phyloP scores from a whole-genome alignment of 2,113 vertebrate species.

The Prunella himalayana region DNA sequence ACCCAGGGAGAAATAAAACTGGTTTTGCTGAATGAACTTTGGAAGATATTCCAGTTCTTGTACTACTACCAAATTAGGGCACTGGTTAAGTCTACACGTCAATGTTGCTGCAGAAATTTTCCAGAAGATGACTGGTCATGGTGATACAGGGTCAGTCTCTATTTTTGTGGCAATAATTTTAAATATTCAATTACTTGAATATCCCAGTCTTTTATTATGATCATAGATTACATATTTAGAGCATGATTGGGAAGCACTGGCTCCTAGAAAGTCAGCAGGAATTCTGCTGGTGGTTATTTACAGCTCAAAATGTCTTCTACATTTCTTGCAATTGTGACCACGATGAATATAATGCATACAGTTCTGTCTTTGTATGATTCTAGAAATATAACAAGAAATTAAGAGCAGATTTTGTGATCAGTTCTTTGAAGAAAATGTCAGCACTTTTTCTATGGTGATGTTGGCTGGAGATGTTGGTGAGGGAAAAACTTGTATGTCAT shows the following conservation, averaged over 20 bases:
- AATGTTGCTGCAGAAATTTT: background rate
- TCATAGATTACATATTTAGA: background rate
- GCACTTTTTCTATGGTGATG: background rate
- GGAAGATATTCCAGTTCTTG: background rate
- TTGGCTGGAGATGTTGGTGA: background rate
- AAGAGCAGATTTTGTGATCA: background rate
- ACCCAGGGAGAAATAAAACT: background rate
- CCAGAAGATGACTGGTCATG: background rate
- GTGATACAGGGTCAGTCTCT: background rate
- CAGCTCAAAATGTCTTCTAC: background rate
- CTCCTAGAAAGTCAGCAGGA: background rate
- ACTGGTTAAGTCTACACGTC: background rate
- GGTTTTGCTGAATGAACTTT: background rate
- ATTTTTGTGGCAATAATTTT: background rate
- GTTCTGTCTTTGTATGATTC: background rate
- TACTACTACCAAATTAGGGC: background rate
- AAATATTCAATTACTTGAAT: background rate
- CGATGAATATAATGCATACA: rapidly evolving
- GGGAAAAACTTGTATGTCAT: background rate
- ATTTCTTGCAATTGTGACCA: background rate
- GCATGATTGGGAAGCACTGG: background rate
- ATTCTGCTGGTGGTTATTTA: background rate
- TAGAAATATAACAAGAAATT: background rate
- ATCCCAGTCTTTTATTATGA: background rate
- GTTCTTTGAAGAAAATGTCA: background rate